phyloP scores from a whole-genome alignment of 37 sponge, comb jelly and placozoan genomes.

The Aphrocallistes beatrix region DNA sequence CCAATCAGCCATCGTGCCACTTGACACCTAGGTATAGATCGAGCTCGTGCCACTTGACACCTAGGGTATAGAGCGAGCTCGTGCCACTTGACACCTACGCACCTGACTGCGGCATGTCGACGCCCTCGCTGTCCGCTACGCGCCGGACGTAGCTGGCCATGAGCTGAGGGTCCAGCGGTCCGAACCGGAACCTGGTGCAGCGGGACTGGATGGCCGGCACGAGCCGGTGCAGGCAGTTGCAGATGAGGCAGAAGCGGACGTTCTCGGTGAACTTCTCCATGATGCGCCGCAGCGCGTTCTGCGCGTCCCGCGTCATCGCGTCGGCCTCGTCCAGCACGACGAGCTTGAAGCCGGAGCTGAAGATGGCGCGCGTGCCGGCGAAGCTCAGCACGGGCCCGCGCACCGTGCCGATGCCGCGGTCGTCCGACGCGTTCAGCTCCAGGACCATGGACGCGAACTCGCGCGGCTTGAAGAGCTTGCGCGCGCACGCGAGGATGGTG shows the following conservation, averaged over 20 bases:
- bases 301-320: constrained; percentile 96
- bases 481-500: constrained; percentile 91
- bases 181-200: constrained; percentile 94
- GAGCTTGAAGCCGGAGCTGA: constrained; percentile 85
- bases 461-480: constrained; percentile 45
- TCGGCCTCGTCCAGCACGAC: constrained; percentile 96
- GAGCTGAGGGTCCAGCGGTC: constrained; percentile 67
- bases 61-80: background rate
- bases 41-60: constrained; percentile 31
- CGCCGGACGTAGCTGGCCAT: constrained; percentile 63
- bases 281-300: constrained; percentile 91
- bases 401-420: constrained; percentile 95
- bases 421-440: constrained; percentile 98
- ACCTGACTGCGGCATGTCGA: constrained; percentile 25
- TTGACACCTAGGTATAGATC: background rate
- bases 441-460: constrained; percentile 87
- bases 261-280: constrained; percentile 97
- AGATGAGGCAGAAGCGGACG: constrained; percentile 88
- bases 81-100: background rate
- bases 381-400: constrained; percentile 77
- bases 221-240: constrained; percentile 91
- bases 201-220: constrained; percentile 95
- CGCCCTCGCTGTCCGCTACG: constrained; percentile 57
- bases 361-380: constrained; percentile 88
- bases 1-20: constrained; percentile 50